Evolutionary conservation across 2,888 invertebrate genomes (phyloP), one percentile per base, ranked within the genome.

Genomic region (Operophtera brumata): DNA sequence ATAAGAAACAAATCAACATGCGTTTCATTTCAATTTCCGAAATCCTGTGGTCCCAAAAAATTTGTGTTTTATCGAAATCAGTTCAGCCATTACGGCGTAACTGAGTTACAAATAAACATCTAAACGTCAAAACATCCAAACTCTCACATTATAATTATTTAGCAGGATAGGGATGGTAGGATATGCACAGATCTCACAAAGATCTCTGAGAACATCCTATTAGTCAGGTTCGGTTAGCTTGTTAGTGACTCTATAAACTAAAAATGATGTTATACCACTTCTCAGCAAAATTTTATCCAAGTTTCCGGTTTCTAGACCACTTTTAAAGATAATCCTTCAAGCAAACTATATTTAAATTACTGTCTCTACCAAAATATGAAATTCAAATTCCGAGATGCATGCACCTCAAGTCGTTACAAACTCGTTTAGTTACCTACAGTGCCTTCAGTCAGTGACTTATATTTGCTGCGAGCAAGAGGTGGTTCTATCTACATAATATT

Each of bases 331-430:
- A 62, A 62, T 65, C 62, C 50, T 61, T 61, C 56, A 54, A 59
- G 62, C 61, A 61, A 65, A 62, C 65, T 62, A 61, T 65, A 65
- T 65, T 65, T 59, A 65, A 67, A 71, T 70, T 65, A 67, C 71
- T 68, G 69, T 71, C 67, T 67, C 67, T 65, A 62, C 68, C 71
- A 55, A 70, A 71, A 78, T 76, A 75, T 78, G 74, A 78, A 78
- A 76, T 78, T 78, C 72, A 77, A 73, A 78, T 76, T 61, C 57
- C 49, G 62, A 71, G 78, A 77, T 77, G 77, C 71, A 77, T 77
- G 77, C 72, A 72, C 72, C 71, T 75, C 70, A 65, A 66, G 77
- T 79, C 80, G 78, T 80, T 78, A 79, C 75, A 77, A 78, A 78
- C 78, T 79, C 79, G 76, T 80, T 79, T 78, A 71, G 75, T 73